Evolutionary conservation across 2,888 invertebrate genomes (phyloP).

Genomic region (Ophion slaviceki): DNA sequence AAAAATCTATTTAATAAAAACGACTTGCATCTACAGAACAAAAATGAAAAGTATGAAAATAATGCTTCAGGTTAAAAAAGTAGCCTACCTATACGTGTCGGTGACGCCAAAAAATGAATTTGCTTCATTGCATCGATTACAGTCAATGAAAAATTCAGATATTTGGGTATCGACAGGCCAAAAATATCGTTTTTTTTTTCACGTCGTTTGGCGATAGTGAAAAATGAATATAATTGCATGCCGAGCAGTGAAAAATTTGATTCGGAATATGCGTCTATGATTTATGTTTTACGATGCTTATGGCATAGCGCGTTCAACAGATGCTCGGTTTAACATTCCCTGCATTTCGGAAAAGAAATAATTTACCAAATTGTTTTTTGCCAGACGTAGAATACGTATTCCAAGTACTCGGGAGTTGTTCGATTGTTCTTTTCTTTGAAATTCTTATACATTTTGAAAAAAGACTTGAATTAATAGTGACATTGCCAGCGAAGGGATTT

Average conservation of each 20-base stretch:
- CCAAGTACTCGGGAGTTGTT: background rate
- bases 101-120: background rate
- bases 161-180: background rate
- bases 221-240: background rate
- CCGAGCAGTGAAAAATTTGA: background rate
- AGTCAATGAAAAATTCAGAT: background rate
- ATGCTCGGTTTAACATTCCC: background rate
- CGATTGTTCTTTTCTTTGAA: no score
- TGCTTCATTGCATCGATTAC: background rate
- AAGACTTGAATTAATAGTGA: no score
- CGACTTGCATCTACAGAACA: background rate
- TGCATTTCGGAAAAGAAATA: background rate
- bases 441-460: no score
- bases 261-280: background rate
- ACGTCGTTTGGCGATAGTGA: background rate
- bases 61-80: background rate
- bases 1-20: background rate
- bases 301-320: background rate
- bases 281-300: background rate
- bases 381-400: background rate
- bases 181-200: background rate
- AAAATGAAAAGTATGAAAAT: background rate
- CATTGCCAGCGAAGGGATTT: no score
- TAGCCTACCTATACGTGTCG: background rate
- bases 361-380: background rate